Conservation (phyloP, 2,888 invertebrate species). For the Euclidia mi region DNA sequence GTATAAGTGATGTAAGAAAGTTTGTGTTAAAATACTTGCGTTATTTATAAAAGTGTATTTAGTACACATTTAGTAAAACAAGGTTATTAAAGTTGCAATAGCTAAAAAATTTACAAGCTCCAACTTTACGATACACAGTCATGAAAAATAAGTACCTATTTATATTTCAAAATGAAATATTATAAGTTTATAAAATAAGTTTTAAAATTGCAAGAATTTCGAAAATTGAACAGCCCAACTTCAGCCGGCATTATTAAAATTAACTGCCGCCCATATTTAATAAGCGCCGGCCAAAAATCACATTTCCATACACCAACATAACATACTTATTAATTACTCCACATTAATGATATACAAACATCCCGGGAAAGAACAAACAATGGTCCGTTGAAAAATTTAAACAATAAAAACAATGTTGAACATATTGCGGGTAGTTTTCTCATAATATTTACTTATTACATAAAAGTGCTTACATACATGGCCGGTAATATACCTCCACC, state of each 20-base stretch:
- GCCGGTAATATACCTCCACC: slow-evolving; percentile 73
- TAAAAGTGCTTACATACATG: slow-evolving; percentile 50
- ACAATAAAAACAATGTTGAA: slow-evolving; percentile 71
- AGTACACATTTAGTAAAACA: too few species aligned
- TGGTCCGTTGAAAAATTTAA: slow-evolving; percentile 64
- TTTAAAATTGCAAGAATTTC: too few species aligned
- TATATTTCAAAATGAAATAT: too few species aligned
- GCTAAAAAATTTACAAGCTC: too few species aligned
- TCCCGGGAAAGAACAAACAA: slow-evolving; percentile 57
- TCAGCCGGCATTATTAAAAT: neutral
- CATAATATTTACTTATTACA: slow-evolving; percentile 69
- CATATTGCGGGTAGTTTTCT: slow-evolving; percentile 58
- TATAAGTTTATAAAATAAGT: too few species aligned
- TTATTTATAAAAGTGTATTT: too few species aligned
- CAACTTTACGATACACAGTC: too few species aligned
- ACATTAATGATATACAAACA: slow-evolving; percentile 56
- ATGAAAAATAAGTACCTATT: too few species aligned
- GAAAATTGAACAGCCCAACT: slow-evolving; percentile 1
- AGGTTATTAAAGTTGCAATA: too few species aligned
- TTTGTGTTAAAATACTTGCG: too few species aligned
- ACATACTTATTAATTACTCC: slow-evolving; percentile 49
- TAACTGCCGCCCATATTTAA: slow-evolving; percentile 8
- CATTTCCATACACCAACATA: slow-evolving; percentile 29
- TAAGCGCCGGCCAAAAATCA: slow-evolving; percentile 33
- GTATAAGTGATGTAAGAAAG: too few species aligned